These are phyloP conservation scores for Pocillopora verrucosa DNA, from an alignment of 64 coral and sea anemone species.

Conservation along the genomic window DNA sequence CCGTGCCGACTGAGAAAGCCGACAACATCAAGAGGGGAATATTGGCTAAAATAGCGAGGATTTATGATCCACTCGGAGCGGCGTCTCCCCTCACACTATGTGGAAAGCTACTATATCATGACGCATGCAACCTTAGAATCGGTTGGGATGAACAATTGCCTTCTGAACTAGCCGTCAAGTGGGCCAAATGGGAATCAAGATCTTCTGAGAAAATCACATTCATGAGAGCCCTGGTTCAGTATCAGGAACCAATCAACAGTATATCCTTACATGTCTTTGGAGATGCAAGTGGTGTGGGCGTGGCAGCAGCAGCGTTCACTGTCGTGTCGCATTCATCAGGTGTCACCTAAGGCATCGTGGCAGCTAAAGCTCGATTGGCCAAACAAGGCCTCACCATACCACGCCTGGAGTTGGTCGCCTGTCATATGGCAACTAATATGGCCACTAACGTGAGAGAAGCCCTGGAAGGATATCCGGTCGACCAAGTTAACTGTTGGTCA, in stretches of 20 bases:
- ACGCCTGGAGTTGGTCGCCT: constrained; percentile 36
- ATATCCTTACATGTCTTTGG: constrained; percentile 52
- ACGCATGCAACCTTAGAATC: constrained; percentile 14
- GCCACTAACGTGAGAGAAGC: constrained; percentile 22
- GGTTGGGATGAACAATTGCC: constrained; percentile 29
- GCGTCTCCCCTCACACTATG: constrained; percentile 12
- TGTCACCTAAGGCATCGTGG: not conserved
- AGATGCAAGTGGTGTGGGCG: constrained; percentile 35
- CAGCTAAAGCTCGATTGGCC: constrained; percentile 34
- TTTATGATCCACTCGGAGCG: constrained; percentile 42
- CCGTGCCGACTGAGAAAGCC: not conserved
- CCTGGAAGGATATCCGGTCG: constrained; percentile 14
- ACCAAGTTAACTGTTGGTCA: constrained; percentile 35
- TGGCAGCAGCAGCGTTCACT: constrained; percentile 37
- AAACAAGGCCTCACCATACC: constrained; percentile 50
- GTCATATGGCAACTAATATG: constrained; percentile 65
- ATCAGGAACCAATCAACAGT: not conserved
- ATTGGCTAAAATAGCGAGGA: constrained; percentile 3
- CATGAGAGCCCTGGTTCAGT: not conserved
- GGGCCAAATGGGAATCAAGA: not conserved
- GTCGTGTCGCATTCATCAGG: constrained; percentile 36
- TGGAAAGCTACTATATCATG: constrained; percentile 46
- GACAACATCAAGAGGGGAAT: constrained; percentile 33
- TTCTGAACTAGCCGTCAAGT: not conserved
- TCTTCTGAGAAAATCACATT: constrained; percentile 11